A percentile compares a stretch with the other conserved stretches of the same genome.
phyloP scores from a whole-genome alignment of 2,888 invertebrate species.

The Tenthredo amoena region DNA sequence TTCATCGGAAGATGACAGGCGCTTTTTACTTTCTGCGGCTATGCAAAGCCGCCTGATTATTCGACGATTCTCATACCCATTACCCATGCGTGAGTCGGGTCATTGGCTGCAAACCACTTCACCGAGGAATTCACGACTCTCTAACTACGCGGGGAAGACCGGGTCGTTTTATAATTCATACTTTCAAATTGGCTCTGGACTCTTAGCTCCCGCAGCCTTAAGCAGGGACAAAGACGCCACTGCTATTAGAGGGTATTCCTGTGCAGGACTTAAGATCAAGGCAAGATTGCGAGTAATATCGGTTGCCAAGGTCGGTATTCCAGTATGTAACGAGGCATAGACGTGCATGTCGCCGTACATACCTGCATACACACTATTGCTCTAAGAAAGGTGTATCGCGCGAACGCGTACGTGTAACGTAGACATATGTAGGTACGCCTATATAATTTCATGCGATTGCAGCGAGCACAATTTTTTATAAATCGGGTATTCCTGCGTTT shows the following conservation, averaged over 20 bases:
- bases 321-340: not conserved
- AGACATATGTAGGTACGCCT: not conserved
- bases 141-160: conserved; percentile 23
- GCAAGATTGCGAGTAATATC: conserved; percentile 6
- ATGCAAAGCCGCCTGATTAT: not conserved
- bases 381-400: not conserved
- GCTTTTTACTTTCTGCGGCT: not conserved
- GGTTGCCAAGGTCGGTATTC: conserved; percentile 22
- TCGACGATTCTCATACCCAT: not conserved
- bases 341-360: not conserved
- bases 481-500: not conserved
- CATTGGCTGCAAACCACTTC: conserved; percentile 18
- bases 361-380: not conserved
- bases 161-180: not conserved
- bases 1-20: not conserved
- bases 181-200: not conserved
- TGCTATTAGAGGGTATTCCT: not conserved
- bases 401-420: not conserved
- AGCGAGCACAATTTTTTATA: not conserved
- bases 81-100: not conserved
- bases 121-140: conserved; percentile 7
- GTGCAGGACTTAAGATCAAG: conserved; percentile 25
- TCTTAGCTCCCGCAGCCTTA: not conserved
- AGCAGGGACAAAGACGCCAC: not conserved
- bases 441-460: no score